These are phyloP conservation scores for Amorpha juglandis DNA, from an alignment of 2,888 invertebrate genomes.

Conservation along the genomic window DNA sequence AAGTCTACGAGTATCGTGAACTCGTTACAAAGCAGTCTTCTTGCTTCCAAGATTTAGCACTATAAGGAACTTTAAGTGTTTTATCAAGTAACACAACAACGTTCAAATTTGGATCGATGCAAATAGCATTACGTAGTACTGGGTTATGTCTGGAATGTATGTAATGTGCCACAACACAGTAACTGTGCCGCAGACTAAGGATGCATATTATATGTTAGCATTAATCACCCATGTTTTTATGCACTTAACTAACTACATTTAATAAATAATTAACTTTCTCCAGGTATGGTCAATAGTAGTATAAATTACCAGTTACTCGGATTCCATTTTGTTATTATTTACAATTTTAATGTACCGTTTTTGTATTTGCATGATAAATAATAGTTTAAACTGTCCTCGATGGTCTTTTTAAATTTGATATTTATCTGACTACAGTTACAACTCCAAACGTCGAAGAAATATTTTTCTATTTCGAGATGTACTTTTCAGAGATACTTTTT, in stretches of 20 bases:
- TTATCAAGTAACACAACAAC: slow-evolving; percentile 3
- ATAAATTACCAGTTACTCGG: no score
- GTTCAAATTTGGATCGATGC: slow-evolving; percentile 29
- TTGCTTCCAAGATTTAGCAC: no score
- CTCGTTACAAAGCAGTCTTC: neutral
- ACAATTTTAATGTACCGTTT: no score
- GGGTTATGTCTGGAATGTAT: slow-evolving; percentile 10
- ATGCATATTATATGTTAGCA: neutral
- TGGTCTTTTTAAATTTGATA: neutral
- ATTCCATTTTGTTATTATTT: no score
- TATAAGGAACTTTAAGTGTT: neutral
- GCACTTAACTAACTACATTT: neutral
- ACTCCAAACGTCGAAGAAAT: neutral
- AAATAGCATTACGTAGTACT: slow-evolving; percentile 17
- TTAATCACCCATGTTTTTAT: neutral
- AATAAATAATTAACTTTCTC: no score
- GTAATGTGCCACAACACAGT: neutral
- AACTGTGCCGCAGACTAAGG: neutral
- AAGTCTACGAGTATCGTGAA: no score
- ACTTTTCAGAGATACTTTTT: neutral
- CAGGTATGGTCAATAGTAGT: no score
- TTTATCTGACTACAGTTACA: neutral
- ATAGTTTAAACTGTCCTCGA: neutral
- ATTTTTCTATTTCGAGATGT: no score
- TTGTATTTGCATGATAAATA: neutral